A percentile compares a stretch with the other conserved stretches of the same genome.
These are phyloP conservation scores for Dipodomys spectabilis DNA, from an alignment of 2,113 vertebrate species.

Conservation along the genomic window DNA sequence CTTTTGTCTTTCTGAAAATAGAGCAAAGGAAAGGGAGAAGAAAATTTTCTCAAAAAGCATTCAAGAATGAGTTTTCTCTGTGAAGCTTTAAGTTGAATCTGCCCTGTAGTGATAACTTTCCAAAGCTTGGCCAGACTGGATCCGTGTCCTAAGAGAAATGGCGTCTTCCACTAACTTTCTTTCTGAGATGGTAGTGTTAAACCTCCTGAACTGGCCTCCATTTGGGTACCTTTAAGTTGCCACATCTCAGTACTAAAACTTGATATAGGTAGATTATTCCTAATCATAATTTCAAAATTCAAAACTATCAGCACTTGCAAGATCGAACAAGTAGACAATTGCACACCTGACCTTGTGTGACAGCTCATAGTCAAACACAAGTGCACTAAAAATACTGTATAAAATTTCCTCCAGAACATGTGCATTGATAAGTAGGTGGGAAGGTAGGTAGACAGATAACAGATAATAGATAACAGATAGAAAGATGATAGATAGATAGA, in stretches of 20 bases:
- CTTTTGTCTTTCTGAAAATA: conserved; percentile 73
- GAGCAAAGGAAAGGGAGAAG: conserved; percentile 27
- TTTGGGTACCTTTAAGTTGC: neutral
- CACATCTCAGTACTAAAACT: neutral
- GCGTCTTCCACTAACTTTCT: neutral
- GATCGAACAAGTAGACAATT: neutral
- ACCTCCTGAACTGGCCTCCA: neutral
- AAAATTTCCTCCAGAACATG: neutral
- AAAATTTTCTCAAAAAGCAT: neutral
- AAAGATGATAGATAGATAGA: too few species aligned
- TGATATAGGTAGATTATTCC: neutral
- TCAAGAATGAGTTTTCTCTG: neutral
- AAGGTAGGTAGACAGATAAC: too few species aligned
- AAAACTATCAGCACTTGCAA: neutral
- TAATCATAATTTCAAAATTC: neutral
- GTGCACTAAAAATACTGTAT: neutral
- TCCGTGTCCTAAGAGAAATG: neutral
- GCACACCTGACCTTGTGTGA: neutral
- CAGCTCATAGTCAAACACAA: neutral
- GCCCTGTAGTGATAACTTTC: conserved; percentile 38
- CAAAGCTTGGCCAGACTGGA: neutral
- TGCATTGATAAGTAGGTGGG: neutral
- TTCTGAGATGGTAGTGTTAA: neutral
- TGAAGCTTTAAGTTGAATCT: neutral
- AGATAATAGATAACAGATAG: too few species aligned